phyloP scores from a whole-genome alignment of 2,888 invertebrate genomes.

The Notocelia uddmanniana region DNA sequence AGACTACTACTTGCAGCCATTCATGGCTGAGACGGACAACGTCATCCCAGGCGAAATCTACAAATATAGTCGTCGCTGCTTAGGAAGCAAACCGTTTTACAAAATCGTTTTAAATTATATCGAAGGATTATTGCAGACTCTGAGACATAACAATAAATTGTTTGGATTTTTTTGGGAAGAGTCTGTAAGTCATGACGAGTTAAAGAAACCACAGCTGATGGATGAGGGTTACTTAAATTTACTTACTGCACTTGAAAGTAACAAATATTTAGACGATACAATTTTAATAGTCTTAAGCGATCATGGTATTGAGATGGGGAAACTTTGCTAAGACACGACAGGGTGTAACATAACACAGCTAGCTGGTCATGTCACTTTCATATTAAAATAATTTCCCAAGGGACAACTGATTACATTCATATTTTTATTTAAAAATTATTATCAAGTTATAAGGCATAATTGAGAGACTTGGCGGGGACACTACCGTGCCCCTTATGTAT shows the following conservation, averaged over 20 bases:
- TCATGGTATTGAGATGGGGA: slow-evolving; percentile 13
- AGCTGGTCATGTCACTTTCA: too few species aligned
- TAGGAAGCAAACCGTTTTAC: neutral
- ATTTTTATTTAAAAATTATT: too few species aligned
- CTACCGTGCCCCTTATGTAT: too few species aligned
- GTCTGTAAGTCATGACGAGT: slow-evolving; percentile 2
- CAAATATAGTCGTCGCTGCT: neutral
- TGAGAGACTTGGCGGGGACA: too few species aligned
- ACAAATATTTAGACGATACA: neutral
- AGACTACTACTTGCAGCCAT: slow-evolving; percentile 5
- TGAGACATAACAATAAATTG: neutral
- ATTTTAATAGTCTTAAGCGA: slow-evolving; percentile 7
- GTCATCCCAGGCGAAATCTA: neutral
- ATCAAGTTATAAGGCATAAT: too few species aligned
- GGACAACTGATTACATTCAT: too few species aligned
- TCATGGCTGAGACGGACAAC: neutral
- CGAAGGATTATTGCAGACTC: slow-evolving; percentile 4
- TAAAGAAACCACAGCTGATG: slow-evolving; percentile 2
- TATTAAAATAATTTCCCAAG: too few species aligned
- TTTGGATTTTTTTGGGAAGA: slow-evolving; percentile 13
- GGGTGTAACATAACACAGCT: too few species aligned
- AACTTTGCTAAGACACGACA: neutral
- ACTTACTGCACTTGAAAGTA: neutral
- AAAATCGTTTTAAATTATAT: neutral
- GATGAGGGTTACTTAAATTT: slow-evolving; percentile 6